phyloP scores from a whole-genome alignment of 92 coral and sea anemone genomes.

The Parazoanthus darwini region DNA sequence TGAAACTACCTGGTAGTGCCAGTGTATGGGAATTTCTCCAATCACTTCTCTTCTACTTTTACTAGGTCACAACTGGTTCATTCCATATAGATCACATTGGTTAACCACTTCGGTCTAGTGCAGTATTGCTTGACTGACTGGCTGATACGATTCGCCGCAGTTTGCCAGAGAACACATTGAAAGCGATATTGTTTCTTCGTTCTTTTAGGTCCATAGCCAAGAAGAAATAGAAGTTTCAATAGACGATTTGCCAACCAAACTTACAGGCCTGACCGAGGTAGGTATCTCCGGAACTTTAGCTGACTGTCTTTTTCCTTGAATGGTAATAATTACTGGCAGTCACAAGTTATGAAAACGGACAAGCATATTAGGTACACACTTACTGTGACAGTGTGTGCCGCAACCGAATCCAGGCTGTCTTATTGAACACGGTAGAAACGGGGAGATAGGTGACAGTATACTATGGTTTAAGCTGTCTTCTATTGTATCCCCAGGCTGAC shows the following conservation, averaged over 20 bases:
- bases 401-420: too few relatives aligned
- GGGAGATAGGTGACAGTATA: not conserved
- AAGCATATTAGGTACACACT: not conserved
- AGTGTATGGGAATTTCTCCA: too few relatives aligned
- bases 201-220: conserved; percentile 62
- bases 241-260: conserved; percentile 92
- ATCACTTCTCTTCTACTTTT: too few relatives aligned
- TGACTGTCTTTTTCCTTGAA: not conserved
- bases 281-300: not conserved
- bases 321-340: not conserved
- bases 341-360: not conserved
- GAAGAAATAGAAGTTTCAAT: conserved; percentile 78
- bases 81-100: too few relatives aligned
- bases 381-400: too few relatives aligned
- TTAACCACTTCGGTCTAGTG: too few relatives aligned
- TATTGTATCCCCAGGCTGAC: conserved; percentile 71
- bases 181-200: not conserved
- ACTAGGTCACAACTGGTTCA: too few relatives aligned
- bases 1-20: not conserved
- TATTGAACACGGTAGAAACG: not conserved
- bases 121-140: not conserved
- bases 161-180: not conserved
- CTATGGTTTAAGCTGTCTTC: not conserved
- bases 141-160: not conserved
- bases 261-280: conserved; percentile 98